Conservation (phyloP, 2,113 vertebrate species). For the Tenrec ecaudatus region DNA sequence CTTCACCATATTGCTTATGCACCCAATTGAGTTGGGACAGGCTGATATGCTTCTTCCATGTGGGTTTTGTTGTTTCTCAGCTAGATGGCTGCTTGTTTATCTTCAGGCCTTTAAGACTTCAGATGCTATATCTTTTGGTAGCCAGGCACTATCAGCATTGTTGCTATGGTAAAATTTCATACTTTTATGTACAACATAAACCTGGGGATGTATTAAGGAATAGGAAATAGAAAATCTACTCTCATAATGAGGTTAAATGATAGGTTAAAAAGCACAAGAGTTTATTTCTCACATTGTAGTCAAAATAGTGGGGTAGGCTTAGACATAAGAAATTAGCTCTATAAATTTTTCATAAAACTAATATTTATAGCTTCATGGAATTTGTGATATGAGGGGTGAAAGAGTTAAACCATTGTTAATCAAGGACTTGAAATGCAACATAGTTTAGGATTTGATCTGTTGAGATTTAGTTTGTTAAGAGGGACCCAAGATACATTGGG, state of each 20-base stretch:
- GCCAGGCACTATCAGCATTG: background rate
- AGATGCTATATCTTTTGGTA: too few relatives aligned
- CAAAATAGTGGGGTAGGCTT: background rate
- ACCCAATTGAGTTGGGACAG: too few relatives aligned
- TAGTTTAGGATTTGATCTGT: too few relatives aligned
- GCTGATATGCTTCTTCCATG: too few relatives aligned
- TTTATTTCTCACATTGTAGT: conserved; percentile 4
- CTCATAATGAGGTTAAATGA: background rate
- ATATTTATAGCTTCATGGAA: background rate
- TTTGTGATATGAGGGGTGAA: background rate
- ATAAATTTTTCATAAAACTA: background rate
- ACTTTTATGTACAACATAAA: background rate
- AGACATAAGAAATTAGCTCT: background rate
- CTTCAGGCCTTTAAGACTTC: too few relatives aligned
- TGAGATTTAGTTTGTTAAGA: too few relatives aligned
- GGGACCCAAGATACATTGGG: too few relatives aligned
- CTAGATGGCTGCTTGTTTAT: too few relatives aligned
- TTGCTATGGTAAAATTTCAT: background rate
- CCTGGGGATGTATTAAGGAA: background rate
- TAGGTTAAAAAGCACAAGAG: background rate
- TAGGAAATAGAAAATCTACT: background rate
- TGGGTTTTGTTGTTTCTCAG: too few relatives aligned
- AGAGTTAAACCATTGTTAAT: too few relatives aligned
- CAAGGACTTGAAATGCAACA: too few relatives aligned
- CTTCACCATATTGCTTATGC: too few relatives aligned